A percentile compares a stretch with the other conserved stretches of the same genome.
Conservation (phyloP, 2,797 vertebrate genomes). For the Eulemur rubriventer region DNA sequence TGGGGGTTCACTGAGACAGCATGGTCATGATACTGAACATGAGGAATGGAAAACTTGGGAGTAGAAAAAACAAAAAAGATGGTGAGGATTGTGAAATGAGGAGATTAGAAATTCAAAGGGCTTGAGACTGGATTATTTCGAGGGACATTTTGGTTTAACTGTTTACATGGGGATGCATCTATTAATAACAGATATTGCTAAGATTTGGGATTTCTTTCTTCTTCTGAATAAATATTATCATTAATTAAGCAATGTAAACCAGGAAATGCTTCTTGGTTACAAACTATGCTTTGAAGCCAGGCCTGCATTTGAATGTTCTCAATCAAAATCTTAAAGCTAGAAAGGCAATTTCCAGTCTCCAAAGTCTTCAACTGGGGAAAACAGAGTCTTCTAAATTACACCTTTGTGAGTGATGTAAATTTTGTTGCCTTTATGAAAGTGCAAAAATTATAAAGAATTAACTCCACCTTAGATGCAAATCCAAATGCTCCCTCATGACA, state of each 20-base stretch:
- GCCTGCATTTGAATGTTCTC: constrained; percentile 58
- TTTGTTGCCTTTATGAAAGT: background rate
- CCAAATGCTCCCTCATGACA: background rate
- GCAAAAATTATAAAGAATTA: constrained; percentile 11
- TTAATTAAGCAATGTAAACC: constrained; percentile 62
- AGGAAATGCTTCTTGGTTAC: constrained; percentile 64
- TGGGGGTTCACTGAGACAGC: background rate
- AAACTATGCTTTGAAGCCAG: constrained; percentile 70
- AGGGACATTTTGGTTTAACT: constrained; percentile 8
- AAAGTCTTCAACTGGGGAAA: constrained; percentile 18
- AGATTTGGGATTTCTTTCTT: constrained; percentile 52
- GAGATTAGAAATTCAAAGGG: background rate
- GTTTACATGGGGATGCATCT: constrained; percentile 14
- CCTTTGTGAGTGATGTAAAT: constrained; percentile 1
- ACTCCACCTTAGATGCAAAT: background rate
- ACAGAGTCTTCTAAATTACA: background rate
- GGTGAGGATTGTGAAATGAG: background rate
- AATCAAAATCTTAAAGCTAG: constrained; percentile 57
- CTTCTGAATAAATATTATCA: constrained; percentile 59
- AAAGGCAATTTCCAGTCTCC: constrained; percentile 42
- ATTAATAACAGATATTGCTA: constrained; percentile 69
- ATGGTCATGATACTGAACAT: background rate
- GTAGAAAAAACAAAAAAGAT: background rate
- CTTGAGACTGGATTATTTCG: background rate
- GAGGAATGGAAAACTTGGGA: background rate